These are phyloP conservation scores for Agrochola macilenta DNA, from an alignment of 2,888 invertebrate species.

Conservation along the genomic window DNA sequence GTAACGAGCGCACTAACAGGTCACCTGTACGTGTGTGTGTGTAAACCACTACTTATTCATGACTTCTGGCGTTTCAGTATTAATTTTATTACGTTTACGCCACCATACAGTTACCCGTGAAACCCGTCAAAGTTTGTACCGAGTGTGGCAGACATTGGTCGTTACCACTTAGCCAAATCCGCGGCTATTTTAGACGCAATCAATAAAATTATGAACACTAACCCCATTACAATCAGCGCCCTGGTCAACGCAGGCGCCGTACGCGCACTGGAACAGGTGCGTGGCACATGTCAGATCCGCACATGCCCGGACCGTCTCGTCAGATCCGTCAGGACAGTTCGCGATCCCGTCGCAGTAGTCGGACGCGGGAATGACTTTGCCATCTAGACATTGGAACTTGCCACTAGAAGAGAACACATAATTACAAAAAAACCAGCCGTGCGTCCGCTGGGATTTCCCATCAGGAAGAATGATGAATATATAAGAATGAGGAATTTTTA, in stretches of 20 bases:
- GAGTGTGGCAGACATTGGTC: not conserved
- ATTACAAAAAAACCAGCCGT: not conserved
- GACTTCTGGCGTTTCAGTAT: too few relatives aligned
- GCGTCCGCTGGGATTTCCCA: too few relatives aligned
- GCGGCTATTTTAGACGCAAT: not conserved
- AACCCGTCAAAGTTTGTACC: not conserved
- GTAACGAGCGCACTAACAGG: too few relatives aligned
- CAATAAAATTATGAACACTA: conserved; percentile 30
- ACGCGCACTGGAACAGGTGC: conserved; percentile 91
- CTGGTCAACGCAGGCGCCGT: conserved; percentile 91
- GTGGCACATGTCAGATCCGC: conserved; percentile 83
- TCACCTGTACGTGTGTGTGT: too few relatives aligned
- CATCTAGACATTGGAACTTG: conserved; percentile 77
- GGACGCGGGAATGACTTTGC: conserved; percentile 71
- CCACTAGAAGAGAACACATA: conserved; percentile 68
- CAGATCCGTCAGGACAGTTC: conserved; percentile 75
- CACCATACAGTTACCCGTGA: not conserved
- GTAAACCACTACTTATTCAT: too few relatives aligned
- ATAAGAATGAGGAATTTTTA: not conserved
- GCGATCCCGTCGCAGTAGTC: conserved; percentile 78
- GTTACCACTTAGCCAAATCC: not conserved
- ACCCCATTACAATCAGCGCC: conserved; percentile 87
- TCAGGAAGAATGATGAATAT: not conserved
- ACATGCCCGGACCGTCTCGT: conserved; percentile 80
- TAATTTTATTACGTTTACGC: too few relatives aligned